Percentiles rank a stretch among this genome's conserved stretches.
These are phyloP conservation scores for Enoplosus armatus DNA, from an alignment of 2,797 vertebrate species.

Conservation along the genomic window DNA sequence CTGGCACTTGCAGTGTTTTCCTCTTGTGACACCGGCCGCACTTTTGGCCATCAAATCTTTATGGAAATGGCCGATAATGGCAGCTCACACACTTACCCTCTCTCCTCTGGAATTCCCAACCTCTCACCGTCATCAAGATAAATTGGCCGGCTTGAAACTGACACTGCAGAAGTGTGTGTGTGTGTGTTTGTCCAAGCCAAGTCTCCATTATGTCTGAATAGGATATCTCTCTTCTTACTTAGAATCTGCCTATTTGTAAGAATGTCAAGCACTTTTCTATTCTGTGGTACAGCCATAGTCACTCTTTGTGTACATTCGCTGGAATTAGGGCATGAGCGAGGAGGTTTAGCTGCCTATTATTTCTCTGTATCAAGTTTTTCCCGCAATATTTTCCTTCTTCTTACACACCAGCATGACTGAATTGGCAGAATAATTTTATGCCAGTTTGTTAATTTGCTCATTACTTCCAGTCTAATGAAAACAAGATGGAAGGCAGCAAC, in stretches of 20 bases:
- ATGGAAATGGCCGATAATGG: constrained; percentile 52
- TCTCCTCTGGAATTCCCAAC: constrained; percentile 61
- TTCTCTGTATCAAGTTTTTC: constrained; percentile 19
- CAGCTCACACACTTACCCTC: constrained; percentile 44
- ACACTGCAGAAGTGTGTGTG: constrained; percentile 57
- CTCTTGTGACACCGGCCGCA: background rate
- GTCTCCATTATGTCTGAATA: constrained; percentile 68
- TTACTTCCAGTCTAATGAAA: constrained; percentile 28
- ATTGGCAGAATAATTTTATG: background rate
- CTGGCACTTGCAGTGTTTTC: constrained; percentile 4
- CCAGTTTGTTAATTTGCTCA: constrained; percentile 18
- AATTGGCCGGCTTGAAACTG: constrained; percentile 68
- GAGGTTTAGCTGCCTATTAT: constrained; percentile 26
- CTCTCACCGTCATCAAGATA: constrained; percentile 67
- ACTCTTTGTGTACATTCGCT: constrained; percentile 18
- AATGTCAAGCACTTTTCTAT: constrained; percentile 32
- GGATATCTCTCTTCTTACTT: constrained; percentile 62
- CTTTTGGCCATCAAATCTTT: constrained; percentile 36
- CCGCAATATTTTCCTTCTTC: background rate
- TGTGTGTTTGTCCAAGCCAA: constrained; percentile 16
- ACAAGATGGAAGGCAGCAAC: background rate
- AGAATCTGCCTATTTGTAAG: constrained; percentile 55
- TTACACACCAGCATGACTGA: constrained; percentile 3
- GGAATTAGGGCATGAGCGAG: constrained; percentile 31
- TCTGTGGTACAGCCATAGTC: constrained; percentile 29